phyloP scores from a whole-genome alignment of 2,113 vertebrate genomes.

The Saguinus midas region DNA sequence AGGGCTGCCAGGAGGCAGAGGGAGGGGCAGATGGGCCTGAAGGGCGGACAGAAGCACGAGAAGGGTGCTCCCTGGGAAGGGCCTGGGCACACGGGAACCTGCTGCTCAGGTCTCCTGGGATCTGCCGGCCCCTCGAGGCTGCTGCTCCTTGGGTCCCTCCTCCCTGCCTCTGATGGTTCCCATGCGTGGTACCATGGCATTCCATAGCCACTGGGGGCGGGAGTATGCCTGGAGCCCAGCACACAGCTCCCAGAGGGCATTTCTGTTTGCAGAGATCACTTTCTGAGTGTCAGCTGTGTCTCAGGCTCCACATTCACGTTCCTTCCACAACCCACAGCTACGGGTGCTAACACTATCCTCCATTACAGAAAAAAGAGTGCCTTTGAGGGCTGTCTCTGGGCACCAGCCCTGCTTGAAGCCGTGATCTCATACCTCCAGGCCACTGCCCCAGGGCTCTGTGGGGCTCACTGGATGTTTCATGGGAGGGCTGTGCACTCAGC shows the following conservation, averaged over 20 bases:
- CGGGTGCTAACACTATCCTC: fast-evolving
- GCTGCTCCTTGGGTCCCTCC: fast-evolving
- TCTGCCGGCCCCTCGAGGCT: neutral
- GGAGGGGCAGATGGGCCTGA: neutral
- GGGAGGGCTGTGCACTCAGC: too few species aligned
- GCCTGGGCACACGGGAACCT: too few species aligned
- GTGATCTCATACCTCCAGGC: fast-evolving
- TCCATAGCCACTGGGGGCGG: neutral
- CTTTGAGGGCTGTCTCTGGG: neutral
- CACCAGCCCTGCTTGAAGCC: too few species aligned
- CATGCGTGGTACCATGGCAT: fast-evolving
- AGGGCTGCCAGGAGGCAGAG: neutral
- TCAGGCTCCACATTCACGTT: fast-evolving
- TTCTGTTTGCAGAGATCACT: neutral
- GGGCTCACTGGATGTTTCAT: fast-evolving
- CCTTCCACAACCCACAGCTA: too few species aligned
- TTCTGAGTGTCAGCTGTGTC: neutral
- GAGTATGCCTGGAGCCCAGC: neutral
- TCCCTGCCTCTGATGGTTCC: neutral
- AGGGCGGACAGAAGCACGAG: neutral
- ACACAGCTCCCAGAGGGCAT: fast-evolving
- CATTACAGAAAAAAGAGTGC: neutral
- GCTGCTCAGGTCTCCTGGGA: neutral
- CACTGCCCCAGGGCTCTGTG: neutral
- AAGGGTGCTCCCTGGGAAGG: neutral